Conservation (phyloP, 1,140 invertebrate genomes). For the Euwallacea similis region DNA sequence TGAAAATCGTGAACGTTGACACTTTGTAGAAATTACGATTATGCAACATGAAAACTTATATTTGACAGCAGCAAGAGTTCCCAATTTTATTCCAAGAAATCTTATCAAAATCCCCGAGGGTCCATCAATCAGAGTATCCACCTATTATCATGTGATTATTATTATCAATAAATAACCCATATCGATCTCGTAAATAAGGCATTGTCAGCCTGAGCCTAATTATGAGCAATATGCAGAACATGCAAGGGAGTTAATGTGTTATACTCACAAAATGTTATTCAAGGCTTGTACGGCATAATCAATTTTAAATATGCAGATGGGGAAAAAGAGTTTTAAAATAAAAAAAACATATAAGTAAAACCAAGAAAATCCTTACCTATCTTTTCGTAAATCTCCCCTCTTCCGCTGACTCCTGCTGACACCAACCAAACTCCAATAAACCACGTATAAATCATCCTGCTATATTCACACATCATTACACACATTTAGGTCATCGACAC, state of each 20-base stretch:
- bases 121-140: no score
- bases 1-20: no score
- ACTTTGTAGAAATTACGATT: no score
- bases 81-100: no score
- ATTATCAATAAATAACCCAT: not conserved
- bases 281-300: no score
- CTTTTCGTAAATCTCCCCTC: slow-evolving; percentile 27
- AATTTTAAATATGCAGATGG: no score
- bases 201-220: not conserved
- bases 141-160: no score
- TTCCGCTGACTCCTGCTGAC: slow-evolving; percentile 9
- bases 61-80: no score
- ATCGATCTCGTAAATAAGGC: not conserved
- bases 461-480: slow-evolving; percentile 11
- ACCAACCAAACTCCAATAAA: slow-evolving; percentile 10
- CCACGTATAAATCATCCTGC: slow-evolving; percentile 20
- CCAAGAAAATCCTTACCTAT: slow-evolving; percentile 5
- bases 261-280: not conserved
- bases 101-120: no score
- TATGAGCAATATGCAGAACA: not conserved
- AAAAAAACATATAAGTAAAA: no score
- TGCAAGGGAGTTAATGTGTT: not conserved
- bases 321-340: no score
- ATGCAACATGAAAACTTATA: no score
- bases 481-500: not conserved